Evolutionary conservation across 2,113 vertebrate genomes (phyloP).

Genomic region (Gasterosteus aculeatus): DNA sequence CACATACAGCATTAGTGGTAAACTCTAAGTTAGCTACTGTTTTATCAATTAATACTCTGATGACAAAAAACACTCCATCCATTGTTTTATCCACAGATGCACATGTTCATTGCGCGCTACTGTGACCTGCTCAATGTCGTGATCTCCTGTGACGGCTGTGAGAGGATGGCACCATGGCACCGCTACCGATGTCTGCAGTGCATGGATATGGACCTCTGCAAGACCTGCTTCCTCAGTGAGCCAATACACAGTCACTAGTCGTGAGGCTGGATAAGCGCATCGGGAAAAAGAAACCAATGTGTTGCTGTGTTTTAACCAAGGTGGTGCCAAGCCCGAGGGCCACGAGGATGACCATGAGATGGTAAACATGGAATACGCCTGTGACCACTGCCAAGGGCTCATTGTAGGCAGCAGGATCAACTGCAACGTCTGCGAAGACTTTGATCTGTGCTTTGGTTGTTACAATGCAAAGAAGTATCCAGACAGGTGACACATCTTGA

Average conservation of each 20-base stretch:
- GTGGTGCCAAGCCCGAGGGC: slow-evolving; percentile 95
- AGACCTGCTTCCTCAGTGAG: slow-evolving; percentile 96
- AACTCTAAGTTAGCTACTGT: too few species aligned
- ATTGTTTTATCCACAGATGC: slow-evolving; percentile 85
- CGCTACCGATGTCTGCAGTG: slow-evolving; percentile 97
- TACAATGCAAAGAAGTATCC: slow-evolving; percentile 95
- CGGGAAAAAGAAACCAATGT: neutral
- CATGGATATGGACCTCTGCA: slow-evolving; percentile 97
- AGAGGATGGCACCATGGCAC: slow-evolving; percentile 94
- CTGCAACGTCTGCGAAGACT: slow-evolving; percentile 96
- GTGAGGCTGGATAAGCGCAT: neutral
- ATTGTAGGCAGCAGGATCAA: slow-evolving; percentile 96
- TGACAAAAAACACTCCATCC: too few species aligned
- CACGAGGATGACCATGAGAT: slow-evolving; percentile 97
- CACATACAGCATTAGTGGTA: too few species aligned
- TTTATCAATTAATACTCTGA: too few species aligned
- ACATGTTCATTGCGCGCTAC: slow-evolving; percentile 99
- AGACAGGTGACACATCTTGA: slow-evolving; percentile 83
- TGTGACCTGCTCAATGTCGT: slow-evolving; percentile 95
- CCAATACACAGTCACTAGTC: neutral
- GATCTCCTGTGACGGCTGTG: slow-evolving; percentile 96
- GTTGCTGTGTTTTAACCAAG: slow-evolving; percentile 66
- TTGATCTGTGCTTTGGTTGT: slow-evolving; percentile 97
- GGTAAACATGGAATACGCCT: slow-evolving; percentile 98
- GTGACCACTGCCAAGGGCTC: slow-evolving; percentile 96